Conservation (phyloP, 1,140 invertebrate genomes). For the Drosophila pruinosa region DNA sequence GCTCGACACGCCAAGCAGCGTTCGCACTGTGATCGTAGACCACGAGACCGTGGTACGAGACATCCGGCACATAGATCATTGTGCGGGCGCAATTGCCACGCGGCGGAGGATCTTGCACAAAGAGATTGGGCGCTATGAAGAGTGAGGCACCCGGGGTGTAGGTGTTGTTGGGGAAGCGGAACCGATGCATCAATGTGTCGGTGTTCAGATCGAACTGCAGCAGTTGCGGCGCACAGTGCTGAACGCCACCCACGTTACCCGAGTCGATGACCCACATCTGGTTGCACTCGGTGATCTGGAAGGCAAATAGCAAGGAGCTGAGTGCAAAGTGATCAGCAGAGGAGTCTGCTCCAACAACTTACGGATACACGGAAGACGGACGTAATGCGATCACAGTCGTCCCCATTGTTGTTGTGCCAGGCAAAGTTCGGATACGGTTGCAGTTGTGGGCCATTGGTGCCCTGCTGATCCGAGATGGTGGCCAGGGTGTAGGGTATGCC, state of each 20-base stretch:
- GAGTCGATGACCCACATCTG: constrained; percentile 88
- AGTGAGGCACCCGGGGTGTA: constrained; percentile 83
- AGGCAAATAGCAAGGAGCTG: neutral
- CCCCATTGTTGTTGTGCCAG: constrained; percentile 84
- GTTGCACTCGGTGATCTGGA: constrained; percentile 86
- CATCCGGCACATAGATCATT: constrained; percentile 90
- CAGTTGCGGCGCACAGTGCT: constrained; percentile 86
- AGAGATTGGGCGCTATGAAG: constrained; percentile 84
- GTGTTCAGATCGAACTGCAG: constrained; percentile 86
- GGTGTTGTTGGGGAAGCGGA: constrained; percentile 84
- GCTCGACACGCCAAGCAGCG: constrained; percentile 87
- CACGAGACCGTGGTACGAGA: constrained; percentile 86
- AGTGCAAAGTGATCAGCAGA: no score
- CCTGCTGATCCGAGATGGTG: constrained; percentile 82
- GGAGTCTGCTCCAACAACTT: constrained; percentile 46
- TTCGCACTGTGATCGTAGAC: constrained; percentile 87
- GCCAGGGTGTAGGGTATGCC: constrained; percentile 89
- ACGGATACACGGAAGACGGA: constrained; percentile 85
- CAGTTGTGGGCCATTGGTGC: constrained; percentile 68
- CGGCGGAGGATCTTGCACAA: constrained; percentile 84
- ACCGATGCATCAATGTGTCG: constrained; percentile 84
- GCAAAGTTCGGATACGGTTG: constrained; percentile 84
- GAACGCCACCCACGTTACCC: constrained; percentile 83
- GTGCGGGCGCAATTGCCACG: constrained; percentile 85
- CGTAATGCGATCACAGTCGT: constrained; percentile 83